Conservation (phyloP, 37 sponge, comb jelly and placozoan species). For the Ianthella basta region DNA sequence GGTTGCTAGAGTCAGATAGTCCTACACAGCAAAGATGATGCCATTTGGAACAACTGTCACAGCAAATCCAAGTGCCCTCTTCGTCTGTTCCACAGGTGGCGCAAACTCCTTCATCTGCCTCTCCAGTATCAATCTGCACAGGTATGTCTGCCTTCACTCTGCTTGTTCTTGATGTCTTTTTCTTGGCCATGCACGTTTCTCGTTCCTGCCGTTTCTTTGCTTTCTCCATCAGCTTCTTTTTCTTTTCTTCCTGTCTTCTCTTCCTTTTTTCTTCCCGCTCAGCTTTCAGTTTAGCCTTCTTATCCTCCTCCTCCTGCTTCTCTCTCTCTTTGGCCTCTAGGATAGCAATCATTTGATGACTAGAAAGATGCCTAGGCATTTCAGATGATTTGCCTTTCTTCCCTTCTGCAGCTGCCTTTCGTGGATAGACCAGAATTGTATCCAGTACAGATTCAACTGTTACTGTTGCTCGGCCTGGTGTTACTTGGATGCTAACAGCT, state of each 20-base stretch:
- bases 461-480: conserved; percentile 1
- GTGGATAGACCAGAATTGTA: neutral
- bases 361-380: conserved; percentile 7
- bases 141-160: no score
- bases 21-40: no score
- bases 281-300: neutral
- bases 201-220: neutral
- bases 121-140: no score
- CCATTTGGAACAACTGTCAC: no score
- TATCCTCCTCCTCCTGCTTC: conserved; percentile 1
- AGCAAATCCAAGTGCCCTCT: no score
- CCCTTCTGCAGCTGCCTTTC: neutral
- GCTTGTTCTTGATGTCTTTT: no score
- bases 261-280: conserved; percentile 15
- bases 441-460: neutral
- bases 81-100: no score
- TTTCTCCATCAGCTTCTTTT: neutral
- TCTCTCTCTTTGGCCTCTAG: conserved; percentile 6
- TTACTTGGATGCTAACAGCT: neutral
- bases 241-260: neutral
- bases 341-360: conserved; percentile 13
- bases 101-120: no score
- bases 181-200: neutral
- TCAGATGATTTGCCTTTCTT: neutral
- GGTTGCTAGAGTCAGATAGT: no score